Conservation (phyloP, 2,888 invertebrate species). For the Dolichomitus sp. region DNA sequence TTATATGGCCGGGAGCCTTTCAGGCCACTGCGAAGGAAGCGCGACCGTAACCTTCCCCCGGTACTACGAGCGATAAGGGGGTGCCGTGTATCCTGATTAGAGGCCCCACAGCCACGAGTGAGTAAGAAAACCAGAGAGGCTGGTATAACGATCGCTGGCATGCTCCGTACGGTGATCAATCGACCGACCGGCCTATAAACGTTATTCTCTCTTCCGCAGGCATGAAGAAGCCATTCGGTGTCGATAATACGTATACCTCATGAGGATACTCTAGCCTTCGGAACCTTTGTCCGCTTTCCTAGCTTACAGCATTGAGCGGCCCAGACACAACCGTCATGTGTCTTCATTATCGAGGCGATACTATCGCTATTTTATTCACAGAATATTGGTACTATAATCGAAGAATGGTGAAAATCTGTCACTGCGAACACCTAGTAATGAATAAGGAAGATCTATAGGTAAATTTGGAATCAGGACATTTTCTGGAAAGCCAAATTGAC, state of each 20-base stretch:
- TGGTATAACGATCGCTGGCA: constrained; percentile 60
- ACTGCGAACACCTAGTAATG: not conserved
- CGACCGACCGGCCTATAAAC: constrained; percentile 64
- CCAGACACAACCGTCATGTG: constrained; percentile 48
- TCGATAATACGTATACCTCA: constrained; percentile 60
- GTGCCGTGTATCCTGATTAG: constrained; percentile 65
- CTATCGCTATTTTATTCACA: constrained; percentile 14
- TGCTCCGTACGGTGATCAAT: constrained; percentile 61
- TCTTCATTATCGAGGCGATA: constrained; percentile 60
- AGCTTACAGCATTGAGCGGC: constrained; percentile 53
- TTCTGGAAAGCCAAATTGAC: too few species aligned
- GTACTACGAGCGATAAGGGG: constrained; percentile 33
- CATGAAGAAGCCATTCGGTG: constrained; percentile 58
- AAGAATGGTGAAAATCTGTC: not conserved
- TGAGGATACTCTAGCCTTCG: constrained; percentile 37
- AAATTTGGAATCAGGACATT: too few species aligned
- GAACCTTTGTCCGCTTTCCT: constrained; percentile 59
- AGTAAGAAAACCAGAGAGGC: constrained; percentile 23
- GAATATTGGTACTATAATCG: not conserved
- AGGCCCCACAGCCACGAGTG: constrained; percentile 34
- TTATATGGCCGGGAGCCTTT: constrained; percentile 27
- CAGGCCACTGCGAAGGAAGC: constrained; percentile 33
- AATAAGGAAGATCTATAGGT: not conserved
- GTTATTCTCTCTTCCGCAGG: constrained; percentile 59
- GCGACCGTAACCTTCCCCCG: constrained; percentile 20